Conservation (phyloP, 2,888 invertebrate genomes). For the Clusia tigrina region DNA sequence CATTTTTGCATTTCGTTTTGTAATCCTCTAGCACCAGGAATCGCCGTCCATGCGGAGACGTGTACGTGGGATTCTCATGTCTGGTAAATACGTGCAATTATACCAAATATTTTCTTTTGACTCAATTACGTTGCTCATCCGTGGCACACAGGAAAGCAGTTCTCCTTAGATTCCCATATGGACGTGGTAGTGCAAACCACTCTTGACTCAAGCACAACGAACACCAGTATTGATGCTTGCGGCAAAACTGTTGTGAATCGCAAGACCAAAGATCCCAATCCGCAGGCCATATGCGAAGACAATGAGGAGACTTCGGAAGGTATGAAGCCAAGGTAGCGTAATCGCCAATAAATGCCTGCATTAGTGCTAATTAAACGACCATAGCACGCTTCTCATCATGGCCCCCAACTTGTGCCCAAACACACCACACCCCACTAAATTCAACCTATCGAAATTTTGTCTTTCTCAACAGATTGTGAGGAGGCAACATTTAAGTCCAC, state of each 20-base stretch:
- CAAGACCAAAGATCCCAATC: conserved; percentile 3
- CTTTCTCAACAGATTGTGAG: too few relatives aligned
- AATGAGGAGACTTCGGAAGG: conserved; percentile 64
- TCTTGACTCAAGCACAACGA: conserved; percentile 65
- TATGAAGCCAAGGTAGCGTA: conserved; percentile 65
- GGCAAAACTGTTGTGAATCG: conserved; percentile 34
- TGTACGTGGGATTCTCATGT: conserved; percentile 86
- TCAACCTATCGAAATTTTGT: too few relatives aligned
- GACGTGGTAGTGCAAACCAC: conserved; percentile 80
- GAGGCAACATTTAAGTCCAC: too few relatives aligned
- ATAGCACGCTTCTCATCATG: too few relatives aligned
- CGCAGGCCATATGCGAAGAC: conserved; percentile 51
- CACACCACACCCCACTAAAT: conserved; percentile 32
- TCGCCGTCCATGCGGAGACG: conserved; percentile 81
- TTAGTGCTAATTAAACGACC: neutral
- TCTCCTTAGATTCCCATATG: conserved; percentile 89
- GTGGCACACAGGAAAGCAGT: conserved; percentile 78
- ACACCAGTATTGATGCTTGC: conserved; percentile 38
- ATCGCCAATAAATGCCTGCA: conserved; percentile 41
- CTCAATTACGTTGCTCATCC: conserved; percentile 1
- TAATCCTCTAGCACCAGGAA: conserved; percentile 58
- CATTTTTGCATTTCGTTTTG: conserved; percentile 7
- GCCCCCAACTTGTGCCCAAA: neutral
- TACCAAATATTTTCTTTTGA: neutral
- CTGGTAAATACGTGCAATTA: conserved; percentile 67